Evolutionary conservation across 2,113 vertebrate genomes (phyloP).

Genomic region (Semnornis frantzii): DNA sequence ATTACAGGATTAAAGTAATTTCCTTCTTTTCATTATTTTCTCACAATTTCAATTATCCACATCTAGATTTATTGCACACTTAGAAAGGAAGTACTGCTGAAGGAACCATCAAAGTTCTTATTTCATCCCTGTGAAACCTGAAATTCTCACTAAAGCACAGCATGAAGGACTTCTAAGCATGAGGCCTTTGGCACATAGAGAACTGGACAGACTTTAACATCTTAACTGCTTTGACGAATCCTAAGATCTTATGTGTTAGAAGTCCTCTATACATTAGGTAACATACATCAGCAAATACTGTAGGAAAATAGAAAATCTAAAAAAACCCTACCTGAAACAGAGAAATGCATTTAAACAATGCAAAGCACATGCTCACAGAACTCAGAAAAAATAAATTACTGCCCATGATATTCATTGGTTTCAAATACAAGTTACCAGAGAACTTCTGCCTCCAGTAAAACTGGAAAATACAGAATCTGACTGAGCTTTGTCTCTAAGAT

Average conservation of each 20-base stretch:
- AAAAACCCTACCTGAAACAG: not conserved
- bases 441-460: not conserved
- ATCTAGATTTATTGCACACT: not conserved
- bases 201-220: not conserved
- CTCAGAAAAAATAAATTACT: not conserved
- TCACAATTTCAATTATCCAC: conserved; percentile 8
- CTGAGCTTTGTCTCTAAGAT: not conserved
- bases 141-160: not conserved
- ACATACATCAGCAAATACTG: not conserved
- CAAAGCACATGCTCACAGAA: not conserved
- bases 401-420: not conserved
- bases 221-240: not conserved
- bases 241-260: not conserved
- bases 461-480: not conserved
- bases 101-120: not conserved
- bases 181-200: not conserved
- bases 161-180: not conserved
- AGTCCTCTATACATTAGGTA: not conserved
- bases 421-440: not conserved
- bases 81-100: not conserved
- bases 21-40: not conserved
- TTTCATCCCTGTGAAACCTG: not conserved
- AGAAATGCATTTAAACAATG: not conserved
- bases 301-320: not conserved
- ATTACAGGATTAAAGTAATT: conserved; percentile 6